Evolutionary conservation across 2,888 invertebrate genomes (phyloP).

Genomic region (Drepanosiphum platanoidis): DNA sequence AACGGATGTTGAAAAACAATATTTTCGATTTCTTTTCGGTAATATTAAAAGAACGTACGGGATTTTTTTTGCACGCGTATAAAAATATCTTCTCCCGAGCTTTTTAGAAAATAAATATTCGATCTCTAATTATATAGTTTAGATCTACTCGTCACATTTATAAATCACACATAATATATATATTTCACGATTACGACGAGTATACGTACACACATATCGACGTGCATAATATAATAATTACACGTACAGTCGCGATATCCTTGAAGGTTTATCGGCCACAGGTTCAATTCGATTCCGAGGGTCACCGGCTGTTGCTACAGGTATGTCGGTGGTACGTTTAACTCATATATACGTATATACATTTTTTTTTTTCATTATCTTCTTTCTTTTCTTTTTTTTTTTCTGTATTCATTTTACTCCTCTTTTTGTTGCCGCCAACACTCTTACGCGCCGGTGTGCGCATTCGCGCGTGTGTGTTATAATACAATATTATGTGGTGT

Average conservation of each 20-base stretch:
- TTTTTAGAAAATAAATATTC: too few relatives aligned
- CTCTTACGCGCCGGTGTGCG: neutral
- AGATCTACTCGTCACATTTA: too few relatives aligned
- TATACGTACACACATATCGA: too few relatives aligned
- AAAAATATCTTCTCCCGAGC: too few relatives aligned
- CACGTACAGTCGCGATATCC: neutral
- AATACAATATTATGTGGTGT: too few relatives aligned
- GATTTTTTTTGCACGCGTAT: neutral
- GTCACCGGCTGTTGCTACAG: constrained; percentile 37
- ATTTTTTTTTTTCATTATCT: neutral
- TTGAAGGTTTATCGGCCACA: constrained; percentile 58
- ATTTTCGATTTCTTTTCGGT: too few relatives aligned
- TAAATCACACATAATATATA: too few relatives aligned
- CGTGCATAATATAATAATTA: neutral
- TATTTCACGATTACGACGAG: neutral
- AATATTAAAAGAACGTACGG: too few relatives aligned
- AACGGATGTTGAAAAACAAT: too few relatives aligned
- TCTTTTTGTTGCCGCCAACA: constrained; percentile 17
- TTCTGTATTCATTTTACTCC: neutral
- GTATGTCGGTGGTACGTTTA: constrained; percentile 49
- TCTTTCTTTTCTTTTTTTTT: constrained; percentile 16
- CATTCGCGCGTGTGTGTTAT: neutral
- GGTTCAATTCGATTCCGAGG: constrained; percentile 39
- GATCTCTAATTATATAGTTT: too few relatives aligned
- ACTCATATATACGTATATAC: neutral